Percentiles rank a stretch among this genome's conserved stretches.
phyloP scores from a whole-genome alignment of 92 coral and sea anemone genomes.

The Epizoanthus stellaris region DNA sequence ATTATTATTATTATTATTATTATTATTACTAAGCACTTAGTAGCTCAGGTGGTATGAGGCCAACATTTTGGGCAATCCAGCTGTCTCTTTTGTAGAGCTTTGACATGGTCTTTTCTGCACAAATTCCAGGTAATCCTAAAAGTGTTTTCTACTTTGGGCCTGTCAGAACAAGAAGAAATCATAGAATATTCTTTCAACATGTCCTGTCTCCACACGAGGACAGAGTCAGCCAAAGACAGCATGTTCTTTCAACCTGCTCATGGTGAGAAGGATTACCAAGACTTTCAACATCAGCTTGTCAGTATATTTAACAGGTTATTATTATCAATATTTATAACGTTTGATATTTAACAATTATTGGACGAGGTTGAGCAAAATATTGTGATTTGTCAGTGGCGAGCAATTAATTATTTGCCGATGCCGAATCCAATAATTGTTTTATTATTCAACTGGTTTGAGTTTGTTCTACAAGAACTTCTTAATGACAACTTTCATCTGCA shows the following conservation, averaged over 20 bases:
- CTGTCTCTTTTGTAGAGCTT: too few species aligned
- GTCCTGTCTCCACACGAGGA: slow-evolving; percentile 31
- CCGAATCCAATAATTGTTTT: too few species aligned
- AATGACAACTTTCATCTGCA: too few species aligned
- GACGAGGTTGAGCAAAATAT: neutral
- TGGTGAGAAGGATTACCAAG: slow-evolving; percentile 37
- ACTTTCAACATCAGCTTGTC: slow-evolving; percentile 60
- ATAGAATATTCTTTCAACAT: slow-evolving; percentile 63
- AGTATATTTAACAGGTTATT: slow-evolving; percentile 62
- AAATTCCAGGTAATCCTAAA: slow-evolving; percentile 52
- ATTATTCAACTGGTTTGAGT: too few species aligned
- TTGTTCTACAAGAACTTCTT: too few species aligned
- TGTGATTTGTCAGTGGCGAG: neutral
- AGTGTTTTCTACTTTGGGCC: slow-evolving; percentile 47
- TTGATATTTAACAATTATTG: neutral
- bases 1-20: too few species aligned
- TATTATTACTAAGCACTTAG: too few species aligned
- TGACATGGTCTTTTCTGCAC: too few species aligned
- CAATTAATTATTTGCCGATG: too few species aligned
- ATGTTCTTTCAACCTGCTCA: slow-evolving; percentile 67
- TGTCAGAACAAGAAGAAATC: slow-evolving; percentile 62
- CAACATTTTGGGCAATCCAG: too few species aligned
- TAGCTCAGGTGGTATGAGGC: too few species aligned
- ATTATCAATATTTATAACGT: neutral
- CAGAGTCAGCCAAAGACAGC: slow-evolving; percentile 29